Evolutionary conservation across 2,797 vertebrate species (phyloP).

Genomic region (Pagetopsis macropterus): DNA sequence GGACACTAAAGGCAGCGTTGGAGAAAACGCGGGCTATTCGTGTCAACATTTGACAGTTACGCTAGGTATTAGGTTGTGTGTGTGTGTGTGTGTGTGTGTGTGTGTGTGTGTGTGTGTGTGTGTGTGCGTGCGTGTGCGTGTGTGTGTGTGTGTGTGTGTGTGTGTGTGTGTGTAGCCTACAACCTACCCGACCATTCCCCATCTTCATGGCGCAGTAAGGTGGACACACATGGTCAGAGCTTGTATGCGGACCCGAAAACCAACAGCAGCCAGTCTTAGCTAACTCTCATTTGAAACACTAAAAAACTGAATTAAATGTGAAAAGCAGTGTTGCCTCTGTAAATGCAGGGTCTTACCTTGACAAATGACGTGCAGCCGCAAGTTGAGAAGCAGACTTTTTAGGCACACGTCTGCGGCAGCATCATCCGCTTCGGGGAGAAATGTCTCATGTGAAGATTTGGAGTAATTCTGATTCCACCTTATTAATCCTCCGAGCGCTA

Average conservation of each 20-base stretch:
- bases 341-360: constrained; percentile 75
- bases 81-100: too few species aligned
- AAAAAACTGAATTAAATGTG: constrained; percentile 2
- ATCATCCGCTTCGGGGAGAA: constrained; percentile 68
- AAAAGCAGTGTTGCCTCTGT: background rate
- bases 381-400: constrained; percentile 73
- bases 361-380: constrained; percentile 59
- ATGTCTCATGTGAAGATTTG: constrained; percentile 67
- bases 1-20: background rate
- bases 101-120: too few species aligned
- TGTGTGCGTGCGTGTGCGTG: too few species aligned
- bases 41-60: constrained; percentile 45
- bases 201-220: constrained; percentile 85
- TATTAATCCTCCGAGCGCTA: constrained; percentile 78
- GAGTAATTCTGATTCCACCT: constrained; percentile 73
- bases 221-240: constrained; percentile 78
- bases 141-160: constrained; percentile 27
- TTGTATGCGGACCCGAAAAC: constrained; percentile 64
- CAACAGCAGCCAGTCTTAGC: constrained; percentile 16
- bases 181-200: constrained; percentile 55
- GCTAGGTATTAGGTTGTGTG: constrained; percentile 26
- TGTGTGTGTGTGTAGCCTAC: constrained; percentile 50
- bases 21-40: constrained; percentile 10
- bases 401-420: constrained; percentile 68
- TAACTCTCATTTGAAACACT: constrained; percentile 34